These are phyloP conservation scores for Automeris io DNA, from an alignment of 2,888 invertebrate species.

Conservation along the genomic window DNA sequence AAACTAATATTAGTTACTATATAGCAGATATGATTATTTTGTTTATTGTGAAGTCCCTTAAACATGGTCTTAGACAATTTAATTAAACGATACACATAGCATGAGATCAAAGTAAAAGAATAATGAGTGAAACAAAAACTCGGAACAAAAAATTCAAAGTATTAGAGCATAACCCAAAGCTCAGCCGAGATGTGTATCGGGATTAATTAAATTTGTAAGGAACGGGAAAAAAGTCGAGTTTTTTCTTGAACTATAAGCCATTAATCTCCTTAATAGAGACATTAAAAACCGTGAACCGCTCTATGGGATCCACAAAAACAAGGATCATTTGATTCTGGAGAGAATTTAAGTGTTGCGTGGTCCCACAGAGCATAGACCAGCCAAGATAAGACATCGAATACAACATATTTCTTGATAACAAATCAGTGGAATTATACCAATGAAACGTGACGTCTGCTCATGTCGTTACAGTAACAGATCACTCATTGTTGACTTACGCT, in stretches of 20 bases:
- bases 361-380: no score
- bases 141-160: neutral
- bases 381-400: no score
- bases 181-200: constrained; percentile 34
- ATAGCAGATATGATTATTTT: no score
- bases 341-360: constrained; percentile 1
- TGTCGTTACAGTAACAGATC: no score
- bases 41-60: no score
- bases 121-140: neutral
- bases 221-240: constrained; percentile 48
- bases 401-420: no score
- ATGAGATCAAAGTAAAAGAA: neutral
- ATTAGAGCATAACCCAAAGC: neutral
- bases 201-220: constrained; percentile 71
- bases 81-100: neutral
- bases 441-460: no score
- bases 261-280: constrained; percentile 75
- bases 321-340: neutral
- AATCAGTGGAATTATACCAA: no score
- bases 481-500: no score
- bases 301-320: neutral
- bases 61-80: no score
- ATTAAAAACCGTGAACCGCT: constrained; percentile 61
- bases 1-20: no score
- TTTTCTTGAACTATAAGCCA: constrained; percentile 59